phyloP scores from a whole-genome alignment of 1,140 invertebrate species.

The Sarcophaga bullata region DNA sequence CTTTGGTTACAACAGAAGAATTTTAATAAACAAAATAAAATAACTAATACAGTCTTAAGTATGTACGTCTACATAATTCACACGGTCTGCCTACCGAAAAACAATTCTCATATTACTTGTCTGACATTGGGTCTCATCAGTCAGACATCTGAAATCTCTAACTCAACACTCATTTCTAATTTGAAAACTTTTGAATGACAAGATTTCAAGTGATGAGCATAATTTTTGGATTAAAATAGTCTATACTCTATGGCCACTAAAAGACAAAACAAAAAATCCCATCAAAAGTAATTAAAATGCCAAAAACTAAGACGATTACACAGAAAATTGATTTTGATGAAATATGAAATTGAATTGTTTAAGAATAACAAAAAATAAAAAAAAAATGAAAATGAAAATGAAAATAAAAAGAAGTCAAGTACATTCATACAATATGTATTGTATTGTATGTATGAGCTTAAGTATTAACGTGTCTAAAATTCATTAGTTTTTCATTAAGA shows the following conservation, averaged over 20 bases:
- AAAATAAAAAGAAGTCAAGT: not conserved
- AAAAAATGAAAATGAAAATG: not conserved
- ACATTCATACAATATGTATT: not conserved
- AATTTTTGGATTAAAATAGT: not conserved
- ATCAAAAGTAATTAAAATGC: conserved; percentile 25
- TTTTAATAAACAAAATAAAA: too few species aligned
- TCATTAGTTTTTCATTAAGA: conserved; percentile 4
- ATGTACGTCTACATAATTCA: too few species aligned
- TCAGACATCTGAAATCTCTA: too few species aligned
- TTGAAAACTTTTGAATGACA: not conserved
- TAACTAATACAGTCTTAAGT: too few species aligned
- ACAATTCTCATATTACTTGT: too few species aligned
- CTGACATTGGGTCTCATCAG: too few species aligned
- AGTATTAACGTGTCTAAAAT: conserved; percentile 14
- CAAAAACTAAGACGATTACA: not conserved
- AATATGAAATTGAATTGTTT: not conserved
- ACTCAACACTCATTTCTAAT: too few species aligned
- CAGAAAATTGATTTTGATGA: conserved; percentile 18
- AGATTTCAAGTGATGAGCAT: not conserved
- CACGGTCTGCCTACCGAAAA: too few species aligned
- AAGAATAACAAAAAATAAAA: too few species aligned
- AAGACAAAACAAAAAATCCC: not conserved
- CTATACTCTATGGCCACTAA: not conserved
- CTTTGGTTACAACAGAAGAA: too few species aligned
- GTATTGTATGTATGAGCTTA: too few species aligned